These are phyloP conservation scores for Catostomus latipinnis DNA, from an alignment of 2,797 vertebrate genomes.

Conservation along the genomic window DNA sequence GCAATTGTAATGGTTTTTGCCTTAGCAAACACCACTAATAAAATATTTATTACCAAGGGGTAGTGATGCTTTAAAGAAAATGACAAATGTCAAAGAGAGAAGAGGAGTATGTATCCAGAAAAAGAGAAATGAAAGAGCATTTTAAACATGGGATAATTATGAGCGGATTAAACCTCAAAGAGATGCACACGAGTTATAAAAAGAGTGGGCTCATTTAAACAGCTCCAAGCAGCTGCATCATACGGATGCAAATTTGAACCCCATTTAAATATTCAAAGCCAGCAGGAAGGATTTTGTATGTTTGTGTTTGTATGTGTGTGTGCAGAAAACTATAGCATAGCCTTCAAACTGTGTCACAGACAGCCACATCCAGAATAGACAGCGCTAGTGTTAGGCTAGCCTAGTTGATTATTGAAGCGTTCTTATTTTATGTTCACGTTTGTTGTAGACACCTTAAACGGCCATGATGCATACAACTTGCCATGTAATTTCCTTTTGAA, in stretches of 20 bases:
- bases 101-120: background rate
- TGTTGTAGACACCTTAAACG: too few relatives aligned
- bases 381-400: too few relatives aligned
- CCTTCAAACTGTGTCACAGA: too few relatives aligned
- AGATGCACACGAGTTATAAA: conserved; percentile 40
- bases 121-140: conserved; percentile 13
- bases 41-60: conserved; percentile 1
- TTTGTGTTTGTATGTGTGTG: conserved; percentile 20
- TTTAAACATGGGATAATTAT: conserved; percentile 36
- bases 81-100: background rate
- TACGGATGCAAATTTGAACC: conserved; percentile 59
- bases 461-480: too few relatives aligned
- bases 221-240: conserved; percentile 49
- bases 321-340: conserved; percentile 7
- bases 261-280: conserved; percentile 65
- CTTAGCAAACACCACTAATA: background rate
- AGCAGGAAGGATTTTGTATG: conserved; percentile 40
- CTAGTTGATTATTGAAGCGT: too few relatives aligned
- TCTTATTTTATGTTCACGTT: too few relatives aligned
- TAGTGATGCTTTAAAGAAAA: conserved; percentile 3
- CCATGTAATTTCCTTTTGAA: too few relatives aligned
- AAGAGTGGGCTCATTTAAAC: conserved; percentile 24
- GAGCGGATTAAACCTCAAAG: conserved; percentile 33
- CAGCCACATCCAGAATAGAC: too few relatives aligned
- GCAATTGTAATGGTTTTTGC: background rate